Percentiles rank a stretch among this genome's conserved stretches.
Conservation (phyloP, 1,140 invertebrate species). For the Charaxes varanes region DNA sequence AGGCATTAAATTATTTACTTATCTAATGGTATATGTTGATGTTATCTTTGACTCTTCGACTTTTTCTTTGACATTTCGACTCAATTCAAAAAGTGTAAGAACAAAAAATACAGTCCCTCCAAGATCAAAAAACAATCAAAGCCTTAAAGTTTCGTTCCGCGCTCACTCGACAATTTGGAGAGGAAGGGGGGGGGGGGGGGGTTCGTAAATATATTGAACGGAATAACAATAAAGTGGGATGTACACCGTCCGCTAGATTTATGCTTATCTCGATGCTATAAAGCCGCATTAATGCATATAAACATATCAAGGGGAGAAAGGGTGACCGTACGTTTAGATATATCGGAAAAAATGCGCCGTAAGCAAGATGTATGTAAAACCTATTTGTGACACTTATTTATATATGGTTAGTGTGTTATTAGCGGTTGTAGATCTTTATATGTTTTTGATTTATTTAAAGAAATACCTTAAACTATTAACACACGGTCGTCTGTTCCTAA, state of each 20-base stretch:
- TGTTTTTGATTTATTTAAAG: constrained; percentile 1
- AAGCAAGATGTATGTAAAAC: constrained; percentile 18
- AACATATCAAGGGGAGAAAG: constrained; percentile 49
- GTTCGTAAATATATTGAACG: constrained; percentile 45
- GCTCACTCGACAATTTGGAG: constrained; percentile 30
- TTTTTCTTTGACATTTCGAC: not conserved
- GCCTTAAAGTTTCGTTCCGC: constrained; percentile 2
- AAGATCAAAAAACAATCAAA: constrained; percentile 13
- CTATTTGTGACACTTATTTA: constrained; percentile 3
- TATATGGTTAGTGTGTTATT: constrained; percentile 5
- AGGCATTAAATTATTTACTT: no score
- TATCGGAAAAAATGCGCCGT: constrained; percentile 11
- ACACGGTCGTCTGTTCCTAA: no score
- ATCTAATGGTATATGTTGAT: not conserved
- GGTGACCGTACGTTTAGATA: constrained; percentile 24
- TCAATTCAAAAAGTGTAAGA: constrained; percentile 8
- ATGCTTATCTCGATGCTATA: constrained; percentile 57
- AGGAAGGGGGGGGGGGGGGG: no score
- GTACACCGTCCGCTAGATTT: constrained; percentile 47
- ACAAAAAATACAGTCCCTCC: not conserved
- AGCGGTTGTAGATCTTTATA: not conserved
- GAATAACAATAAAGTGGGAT: constrained; percentile 54
- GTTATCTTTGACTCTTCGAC: not conserved
- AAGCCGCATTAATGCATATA: constrained; percentile 64
- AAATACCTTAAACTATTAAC: no score